Evolutionary conservation across 2,888 invertebrate species (phyloP).

Genomic region (Parapristionchus giblindavisi): DNA sequence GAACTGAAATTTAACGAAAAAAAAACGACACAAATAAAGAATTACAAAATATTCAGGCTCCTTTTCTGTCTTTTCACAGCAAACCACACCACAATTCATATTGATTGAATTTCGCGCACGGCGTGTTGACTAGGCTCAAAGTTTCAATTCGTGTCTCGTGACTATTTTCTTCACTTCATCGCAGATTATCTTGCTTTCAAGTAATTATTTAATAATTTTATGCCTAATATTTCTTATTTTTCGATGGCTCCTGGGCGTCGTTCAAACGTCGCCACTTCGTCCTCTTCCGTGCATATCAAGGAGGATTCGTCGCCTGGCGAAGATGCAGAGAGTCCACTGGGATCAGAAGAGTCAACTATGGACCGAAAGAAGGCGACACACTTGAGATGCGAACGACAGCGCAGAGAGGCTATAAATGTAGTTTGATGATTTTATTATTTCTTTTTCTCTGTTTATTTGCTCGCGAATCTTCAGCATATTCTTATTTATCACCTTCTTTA

Average conservation of each 20-base stretch:
- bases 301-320: slow-evolving; percentile 18
- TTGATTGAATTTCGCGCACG: slow-evolving; percentile 7
- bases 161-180: background rate
- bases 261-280: slow-evolving; percentile 15
- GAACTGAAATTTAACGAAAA: background rate
- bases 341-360: slow-evolving; percentile 40
- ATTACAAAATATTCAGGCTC: background rate
- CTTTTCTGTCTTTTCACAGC: background rate
- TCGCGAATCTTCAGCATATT: background rate
- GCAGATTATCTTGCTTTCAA: background rate
- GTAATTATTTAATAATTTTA: too few relatives aligned
- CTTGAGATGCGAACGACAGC: slow-evolving; percentile 68
- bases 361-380: slow-evolving; percentile 69
- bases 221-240: background rate
- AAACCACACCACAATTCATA: background rate
- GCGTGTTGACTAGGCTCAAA: background rate
- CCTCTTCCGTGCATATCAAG: slow-evolving; percentile 27
- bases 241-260: background rate
- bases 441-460: background rate
- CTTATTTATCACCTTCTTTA: too few relatives aligned
- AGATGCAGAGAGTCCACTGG: slow-evolving; percentile 5
- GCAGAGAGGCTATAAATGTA: slow-evolving; percentile 67
- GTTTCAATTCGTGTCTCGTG: slow-evolving; percentile 25
- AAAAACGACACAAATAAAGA: background rate
- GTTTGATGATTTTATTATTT: slow-evolving; percentile 30